These are phyloP conservation scores for Schizaphis graminum DNA, from an alignment of 2,888 invertebrate genomes.

Conservation along the genomic window DNA sequence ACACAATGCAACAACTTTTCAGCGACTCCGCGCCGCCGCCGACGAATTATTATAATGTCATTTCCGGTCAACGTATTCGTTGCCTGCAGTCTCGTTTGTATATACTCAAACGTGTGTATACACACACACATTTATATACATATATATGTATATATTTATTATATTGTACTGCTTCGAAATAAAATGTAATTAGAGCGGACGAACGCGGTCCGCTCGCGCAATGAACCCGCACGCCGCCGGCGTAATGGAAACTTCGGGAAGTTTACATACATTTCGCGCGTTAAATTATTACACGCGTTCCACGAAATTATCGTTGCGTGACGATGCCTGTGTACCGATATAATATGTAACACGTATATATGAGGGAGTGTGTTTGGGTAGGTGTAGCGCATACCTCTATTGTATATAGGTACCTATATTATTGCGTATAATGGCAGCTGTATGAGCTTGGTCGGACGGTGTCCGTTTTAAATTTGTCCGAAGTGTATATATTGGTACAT, in stretches of 20 bases:
- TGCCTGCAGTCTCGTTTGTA: neutral
- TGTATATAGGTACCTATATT: neutral
- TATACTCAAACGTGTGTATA: neutral
- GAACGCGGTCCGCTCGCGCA: neutral
- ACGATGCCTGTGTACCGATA: neutral
- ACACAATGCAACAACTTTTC: constrained; percentile 18
- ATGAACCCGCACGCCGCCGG: neutral
- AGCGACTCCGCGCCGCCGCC: neutral
- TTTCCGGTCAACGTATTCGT: constrained; percentile 50
- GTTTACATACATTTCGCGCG: constrained; percentile 22
- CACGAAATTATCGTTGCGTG: constrained; percentile 7
- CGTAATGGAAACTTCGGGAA: constrained; percentile 37
- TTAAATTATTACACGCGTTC: constrained; percentile 32
- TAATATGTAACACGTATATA: neutral
- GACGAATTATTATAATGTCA: constrained; percentile 48
- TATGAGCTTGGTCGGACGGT: neutral
- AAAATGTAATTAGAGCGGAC: constrained; percentile 51
- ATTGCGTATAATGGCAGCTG: neutral
- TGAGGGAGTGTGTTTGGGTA: neutral
- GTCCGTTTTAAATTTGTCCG: neutral
- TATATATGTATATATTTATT: neutral
- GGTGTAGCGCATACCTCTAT: neutral
- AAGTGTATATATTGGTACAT: neutral
- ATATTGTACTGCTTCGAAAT: neutral
- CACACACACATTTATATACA: neutral